phyloP scores from a whole-genome alignment of 2,797 vertebrate species.

The Micropoecilia bifurca region DNA sequence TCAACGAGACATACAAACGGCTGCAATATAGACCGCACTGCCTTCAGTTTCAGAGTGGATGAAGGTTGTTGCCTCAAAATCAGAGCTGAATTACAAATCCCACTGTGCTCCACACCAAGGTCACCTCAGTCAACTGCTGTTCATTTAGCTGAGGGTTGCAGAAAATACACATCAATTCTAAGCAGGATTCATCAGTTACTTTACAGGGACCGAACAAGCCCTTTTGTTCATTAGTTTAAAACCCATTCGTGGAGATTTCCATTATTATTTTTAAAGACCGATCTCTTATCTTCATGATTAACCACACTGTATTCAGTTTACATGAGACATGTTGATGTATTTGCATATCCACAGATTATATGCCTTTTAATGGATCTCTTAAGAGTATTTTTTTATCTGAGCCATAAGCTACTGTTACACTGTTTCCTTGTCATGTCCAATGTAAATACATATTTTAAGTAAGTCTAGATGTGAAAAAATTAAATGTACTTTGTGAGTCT shows the following conservation, averaged over 20 bases:
- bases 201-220: background rate
- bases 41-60: slow-evolving; percentile 4
- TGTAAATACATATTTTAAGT: background rate
- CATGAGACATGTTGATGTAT: background rate
- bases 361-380: background rate
- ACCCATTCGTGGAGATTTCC: background rate
- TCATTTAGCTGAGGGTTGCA: background rate
- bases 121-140: slow-evolving; percentile 41
- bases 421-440: background rate
- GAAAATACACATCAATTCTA: background rate
- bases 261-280: background rate
- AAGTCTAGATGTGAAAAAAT: background rate
- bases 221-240: background rate
- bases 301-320: background rate
- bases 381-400: background rate
- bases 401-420: background rate
- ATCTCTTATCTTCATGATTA: background rate
- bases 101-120: slow-evolving; percentile 36
- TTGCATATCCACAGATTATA: background rate
- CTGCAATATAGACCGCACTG: slow-evolving; percentile 11
- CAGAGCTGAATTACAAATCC: slow-evolving; percentile 12
- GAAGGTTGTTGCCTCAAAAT: slow-evolving; percentile 23
- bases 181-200: background rate
- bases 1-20: slow-evolving; percentile 11
- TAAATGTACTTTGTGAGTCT: background rate